phyloP scores from a whole-genome alignment of 2,888 invertebrate species.

The Eupithecia centaureata region DNA sequence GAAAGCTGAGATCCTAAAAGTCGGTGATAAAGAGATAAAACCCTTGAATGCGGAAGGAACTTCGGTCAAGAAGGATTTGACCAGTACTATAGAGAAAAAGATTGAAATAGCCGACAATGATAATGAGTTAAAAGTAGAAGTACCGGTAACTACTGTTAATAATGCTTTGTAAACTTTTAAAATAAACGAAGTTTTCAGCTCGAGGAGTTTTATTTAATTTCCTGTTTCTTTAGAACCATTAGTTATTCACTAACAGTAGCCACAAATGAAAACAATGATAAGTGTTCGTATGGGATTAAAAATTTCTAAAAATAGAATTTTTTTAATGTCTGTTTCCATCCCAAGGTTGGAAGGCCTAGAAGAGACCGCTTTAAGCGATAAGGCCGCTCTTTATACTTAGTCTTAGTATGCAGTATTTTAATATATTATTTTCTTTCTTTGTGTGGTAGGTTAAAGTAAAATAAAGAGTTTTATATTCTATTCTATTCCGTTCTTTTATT shows the following conservation, averaged over 20 bases:
- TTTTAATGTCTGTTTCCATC: too few species aligned
- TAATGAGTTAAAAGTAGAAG: conserved; percentile 44
- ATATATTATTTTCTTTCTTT: too few species aligned
- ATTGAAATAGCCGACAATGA: conserved; percentile 34
- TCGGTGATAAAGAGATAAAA: conserved; percentile 60
- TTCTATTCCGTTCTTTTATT: too few species aligned
- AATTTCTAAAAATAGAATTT: too few species aligned
- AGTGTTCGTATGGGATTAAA: too few species aligned
- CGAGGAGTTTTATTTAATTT: conserved; percentile 10
- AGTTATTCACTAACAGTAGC: neutral
- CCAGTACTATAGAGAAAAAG: conserved; percentile 48
- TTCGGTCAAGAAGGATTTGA: conserved; percentile 64
- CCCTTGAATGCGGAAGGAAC: conserved; percentile 50
- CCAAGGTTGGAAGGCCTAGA: too few species aligned
- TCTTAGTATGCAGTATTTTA: too few species aligned
- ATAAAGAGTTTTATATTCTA: too few species aligned
- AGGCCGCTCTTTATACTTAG: too few species aligned
- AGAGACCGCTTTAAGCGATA: too few species aligned
- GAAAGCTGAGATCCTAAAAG: conserved; percentile 59
- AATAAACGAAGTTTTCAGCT: conserved; percentile 22
- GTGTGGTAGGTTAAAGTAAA: too few species aligned
- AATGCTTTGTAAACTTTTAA: conserved; percentile 47
- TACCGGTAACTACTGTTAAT: conserved; percentile 25
- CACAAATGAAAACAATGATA: too few species aligned
- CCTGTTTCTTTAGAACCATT: neutral